phyloP scores from a whole-genome alignment of 2,113 vertebrate species.

The Anolis carolinensis region DNA sequence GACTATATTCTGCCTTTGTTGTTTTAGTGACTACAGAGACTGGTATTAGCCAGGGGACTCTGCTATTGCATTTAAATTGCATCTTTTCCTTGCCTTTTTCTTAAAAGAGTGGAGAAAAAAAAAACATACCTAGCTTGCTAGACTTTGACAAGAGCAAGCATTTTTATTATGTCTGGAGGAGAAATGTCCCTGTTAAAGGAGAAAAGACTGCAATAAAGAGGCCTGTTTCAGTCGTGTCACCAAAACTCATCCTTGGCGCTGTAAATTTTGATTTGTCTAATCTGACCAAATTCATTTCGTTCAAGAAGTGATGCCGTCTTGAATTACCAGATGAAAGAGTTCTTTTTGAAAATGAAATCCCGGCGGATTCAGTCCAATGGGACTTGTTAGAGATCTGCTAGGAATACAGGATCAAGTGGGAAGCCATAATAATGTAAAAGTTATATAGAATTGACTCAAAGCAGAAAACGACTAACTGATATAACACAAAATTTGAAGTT shows the following conservation, averaged over 20 bases:
- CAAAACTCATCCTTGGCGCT: slow-evolving; percentile 6
- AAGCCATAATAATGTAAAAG: background rate
- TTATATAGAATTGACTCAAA: background rate
- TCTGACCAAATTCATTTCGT: slow-evolving; percentile 14
- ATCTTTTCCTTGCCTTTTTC: slow-evolving; percentile 9
- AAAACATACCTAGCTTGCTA: slow-evolving; percentile 27
- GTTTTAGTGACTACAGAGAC: background rate
- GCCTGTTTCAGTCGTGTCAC: slow-evolving; percentile 23
- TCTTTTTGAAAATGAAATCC: background rate
- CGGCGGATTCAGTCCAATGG: background rate
- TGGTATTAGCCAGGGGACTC: slow-evolving; percentile 27
- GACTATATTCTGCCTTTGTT: slow-evolving; percentile 33
- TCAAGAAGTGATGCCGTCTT: background rate
- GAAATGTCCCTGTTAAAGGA: background rate
- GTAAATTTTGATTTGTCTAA: slow-evolving; percentile 43
- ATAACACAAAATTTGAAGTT: background rate
- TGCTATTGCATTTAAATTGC: slow-evolving; percentile 46
- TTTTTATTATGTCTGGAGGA: slow-evolving; percentile 41
- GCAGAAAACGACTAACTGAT: background rate
- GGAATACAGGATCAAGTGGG: background rate
- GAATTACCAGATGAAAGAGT: background rate
- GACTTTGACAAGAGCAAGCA: slow-evolving; percentile 45
- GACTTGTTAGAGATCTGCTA: background rate
- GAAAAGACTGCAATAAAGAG: slow-evolving; percentile 20
- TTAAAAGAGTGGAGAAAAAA: slow-evolving; percentile 6